These are phyloP conservation scores for Potamilus streckersoni DNA, from an alignment of 1,140 invertebrate species.

Conservation along the genomic window DNA sequence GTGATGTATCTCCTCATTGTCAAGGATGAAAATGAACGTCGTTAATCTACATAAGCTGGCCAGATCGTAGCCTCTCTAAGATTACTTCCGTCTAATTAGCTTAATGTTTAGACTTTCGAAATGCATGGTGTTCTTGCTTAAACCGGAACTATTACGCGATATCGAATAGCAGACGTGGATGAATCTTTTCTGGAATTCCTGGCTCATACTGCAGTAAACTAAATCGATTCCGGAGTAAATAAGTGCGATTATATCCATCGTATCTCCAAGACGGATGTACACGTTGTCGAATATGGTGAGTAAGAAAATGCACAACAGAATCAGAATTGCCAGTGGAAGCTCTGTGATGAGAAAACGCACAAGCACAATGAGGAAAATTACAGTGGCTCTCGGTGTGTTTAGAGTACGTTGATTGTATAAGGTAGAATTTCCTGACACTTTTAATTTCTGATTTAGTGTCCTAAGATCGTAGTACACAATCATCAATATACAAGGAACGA, in stretches of 20 bases:
- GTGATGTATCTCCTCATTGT: too few species aligned
- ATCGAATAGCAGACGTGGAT: slow-evolving; percentile 71
- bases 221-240: slow-evolving; percentile 94
- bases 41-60: too few species aligned
- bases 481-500: slow-evolving; percentile 68
- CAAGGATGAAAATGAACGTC: too few species aligned
- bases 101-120: too few species aligned
- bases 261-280: slow-evolving; percentile 77
- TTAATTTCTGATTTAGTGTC: slow-evolving; percentile 56
- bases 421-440: slow-evolving; percentile 36
- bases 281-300: slow-evolving; percentile 57
- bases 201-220: slow-evolving; percentile 93
- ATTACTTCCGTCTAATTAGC: too few species aligned
- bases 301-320: slow-evolving; percentile 60
- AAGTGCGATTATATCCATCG: slow-evolving; percentile 92
- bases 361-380: slow-evolving; percentile 89
- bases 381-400: slow-evolving; percentile 88
- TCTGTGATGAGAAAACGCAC: slow-evolving; percentile 88
- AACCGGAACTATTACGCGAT: not conserved
- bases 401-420: slow-evolving; percentile 11
- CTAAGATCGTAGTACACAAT: slow-evolving; percentile 66
- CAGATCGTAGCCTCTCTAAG: too few species aligned
- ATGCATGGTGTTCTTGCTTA: too few species aligned
- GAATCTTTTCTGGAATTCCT: slow-evolving; percentile 89
- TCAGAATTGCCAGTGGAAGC: slow-evolving; percentile 75